Percentiles rank a stretch among this genome's conserved stretches.
Evolutionary conservation across 23 tunicate genomes (phyloP).

Genomic region (Trididemnum nubilum): DNA sequence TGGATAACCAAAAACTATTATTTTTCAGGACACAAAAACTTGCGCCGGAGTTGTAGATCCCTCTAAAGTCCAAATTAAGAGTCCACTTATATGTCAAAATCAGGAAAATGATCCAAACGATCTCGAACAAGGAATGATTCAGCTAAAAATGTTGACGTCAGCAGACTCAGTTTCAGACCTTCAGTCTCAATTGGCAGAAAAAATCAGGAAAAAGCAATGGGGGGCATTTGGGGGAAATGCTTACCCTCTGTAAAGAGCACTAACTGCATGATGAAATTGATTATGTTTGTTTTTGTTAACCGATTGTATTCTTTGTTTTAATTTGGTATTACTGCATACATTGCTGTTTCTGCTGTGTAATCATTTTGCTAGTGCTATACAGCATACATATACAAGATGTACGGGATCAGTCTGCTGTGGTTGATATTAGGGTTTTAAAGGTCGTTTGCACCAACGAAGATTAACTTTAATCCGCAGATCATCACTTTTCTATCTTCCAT

Average conservation of each 20-base stretch:
- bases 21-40: neutral
- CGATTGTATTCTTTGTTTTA: too few relatives aligned
- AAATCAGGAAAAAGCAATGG: slow-evolving; percentile 11
- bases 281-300: too few relatives aligned
- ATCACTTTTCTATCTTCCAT: too few relatives aligned
- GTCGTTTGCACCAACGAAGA: too few relatives aligned
- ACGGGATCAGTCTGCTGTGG: too few relatives aligned
- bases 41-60: slow-evolving; percentile 11
- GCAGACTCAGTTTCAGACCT: neutral
- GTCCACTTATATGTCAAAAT: neutral
- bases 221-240: slow-evolving; percentile 3
- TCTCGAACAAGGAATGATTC: neutral
- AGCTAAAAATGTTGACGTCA: neutral
- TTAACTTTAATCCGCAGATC: too few relatives aligned
- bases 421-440: too few relatives aligned
- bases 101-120: neutral
- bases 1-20: neutral
- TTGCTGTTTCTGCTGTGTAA: too few relatives aligned
- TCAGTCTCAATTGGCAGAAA: neutral
- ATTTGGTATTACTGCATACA: too few relatives aligned
- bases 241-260: slow-evolving; percentile 10
- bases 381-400: too few relatives aligned
- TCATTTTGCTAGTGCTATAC: too few relatives aligned
- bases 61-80: neutral
- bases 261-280: too few relatives aligned